These are phyloP conservation scores for Nanger granti DNA, from an alignment of 2,113 vertebrate genomes.

Conservation along the genomic window DNA sequence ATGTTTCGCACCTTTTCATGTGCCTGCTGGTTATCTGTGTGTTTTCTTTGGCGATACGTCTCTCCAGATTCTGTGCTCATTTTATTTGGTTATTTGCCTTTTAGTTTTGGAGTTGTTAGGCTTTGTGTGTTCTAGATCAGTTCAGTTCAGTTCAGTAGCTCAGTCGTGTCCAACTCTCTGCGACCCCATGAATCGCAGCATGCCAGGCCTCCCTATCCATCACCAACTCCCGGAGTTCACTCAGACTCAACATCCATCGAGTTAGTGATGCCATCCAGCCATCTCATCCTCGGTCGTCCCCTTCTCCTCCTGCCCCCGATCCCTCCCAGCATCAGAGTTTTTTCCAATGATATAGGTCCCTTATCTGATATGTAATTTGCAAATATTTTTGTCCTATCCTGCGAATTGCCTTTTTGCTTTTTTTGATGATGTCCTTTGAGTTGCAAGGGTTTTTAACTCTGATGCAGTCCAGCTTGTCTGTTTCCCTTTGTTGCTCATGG, in stretches of 20 bases:
- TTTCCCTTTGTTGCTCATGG: background rate
- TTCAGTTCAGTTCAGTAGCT: too few species aligned
- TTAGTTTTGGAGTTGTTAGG: background rate
- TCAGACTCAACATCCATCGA: too few species aligned
- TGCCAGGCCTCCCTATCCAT: too few species aligned
- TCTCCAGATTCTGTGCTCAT: background rate
- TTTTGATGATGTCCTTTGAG: background rate
- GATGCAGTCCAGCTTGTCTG: fast-evolving
- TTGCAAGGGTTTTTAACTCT: background rate
- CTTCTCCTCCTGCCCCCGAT: too few species aligned
- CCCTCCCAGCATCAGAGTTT: too few species aligned
- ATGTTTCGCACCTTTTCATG: fast-evolving
- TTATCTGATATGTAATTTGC: too few species aligned
- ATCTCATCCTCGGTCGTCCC: too few species aligned
- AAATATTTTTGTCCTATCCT: background rate
- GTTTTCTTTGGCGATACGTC: background rate
- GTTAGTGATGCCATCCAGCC: too few species aligned
- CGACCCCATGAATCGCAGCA: too few species aligned
- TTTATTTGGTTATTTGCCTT: background rate
- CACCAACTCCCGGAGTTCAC: too few species aligned
- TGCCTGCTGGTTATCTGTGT: fast-evolving
- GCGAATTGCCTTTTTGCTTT: background rate
- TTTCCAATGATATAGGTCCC: background rate
- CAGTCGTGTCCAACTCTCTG: too few species aligned
- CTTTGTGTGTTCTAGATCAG: background rate